These are phyloP conservation scores for Pharmacophagus antenor DNA, from an alignment of 2,888 invertebrate species.

Conservation along the genomic window DNA sequence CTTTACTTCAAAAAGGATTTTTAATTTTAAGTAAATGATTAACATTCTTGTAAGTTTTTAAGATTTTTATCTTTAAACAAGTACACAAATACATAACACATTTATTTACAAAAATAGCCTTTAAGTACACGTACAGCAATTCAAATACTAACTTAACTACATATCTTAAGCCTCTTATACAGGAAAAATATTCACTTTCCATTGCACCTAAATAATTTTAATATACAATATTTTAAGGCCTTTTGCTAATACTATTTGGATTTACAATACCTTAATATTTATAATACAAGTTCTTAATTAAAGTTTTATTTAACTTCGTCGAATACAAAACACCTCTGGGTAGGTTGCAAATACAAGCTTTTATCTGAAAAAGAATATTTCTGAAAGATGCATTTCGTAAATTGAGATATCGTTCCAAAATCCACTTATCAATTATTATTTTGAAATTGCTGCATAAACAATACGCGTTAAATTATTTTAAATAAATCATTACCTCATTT, in stretches of 20 bases:
- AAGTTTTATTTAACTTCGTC: too few species aligned
- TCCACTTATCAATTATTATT: too few species aligned
- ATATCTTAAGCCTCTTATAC: slow-evolving; percentile 41
- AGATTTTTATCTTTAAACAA: slow-evolving; percentile 36
- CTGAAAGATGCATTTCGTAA: too few species aligned
- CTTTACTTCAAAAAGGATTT: too few species aligned
- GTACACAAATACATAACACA: slow-evolving; percentile 64
- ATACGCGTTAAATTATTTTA: too few species aligned
- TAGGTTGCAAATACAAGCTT: too few species aligned
- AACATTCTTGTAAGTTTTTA: neutral
- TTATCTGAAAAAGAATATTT: too few species aligned
- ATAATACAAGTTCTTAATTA: neutral
- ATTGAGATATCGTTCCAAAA: too few species aligned
- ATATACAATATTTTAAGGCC: neutral
- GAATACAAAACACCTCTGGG: too few species aligned
- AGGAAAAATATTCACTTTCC: slow-evolving; percentile 24
- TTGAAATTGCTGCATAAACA: too few species aligned
- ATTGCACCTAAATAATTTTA: neutral
- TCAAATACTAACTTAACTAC: neutral
- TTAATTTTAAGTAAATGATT: neutral
- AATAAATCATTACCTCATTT: too few species aligned
- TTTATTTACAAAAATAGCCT: slow-evolving; percentile 70
- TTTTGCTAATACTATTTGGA: neutral
- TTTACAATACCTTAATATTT: neutral
- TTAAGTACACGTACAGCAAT: slow-evolving; percentile 21